Conservation (phyloP, 2,113 vertebrate species). For the Chionodraco myersi region DNA sequence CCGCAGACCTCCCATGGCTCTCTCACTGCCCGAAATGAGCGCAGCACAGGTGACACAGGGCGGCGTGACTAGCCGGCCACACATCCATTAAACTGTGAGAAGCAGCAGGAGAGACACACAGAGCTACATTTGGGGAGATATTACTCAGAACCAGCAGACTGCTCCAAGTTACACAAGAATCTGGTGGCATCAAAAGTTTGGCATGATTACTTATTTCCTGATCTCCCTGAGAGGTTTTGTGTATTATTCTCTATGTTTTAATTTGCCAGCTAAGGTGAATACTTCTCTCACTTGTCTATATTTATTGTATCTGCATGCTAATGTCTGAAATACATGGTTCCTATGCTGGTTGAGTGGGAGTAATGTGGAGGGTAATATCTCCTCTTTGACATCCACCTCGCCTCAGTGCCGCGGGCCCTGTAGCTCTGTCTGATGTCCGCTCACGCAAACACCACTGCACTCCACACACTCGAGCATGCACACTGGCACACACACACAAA, state of each 20-base stretch:
- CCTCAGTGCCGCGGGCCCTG: conserved; percentile 52
- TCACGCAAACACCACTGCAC: conserved; percentile 60
- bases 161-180: conserved; percentile 59
- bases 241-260: conserved; percentile 29
- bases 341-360: conserved; percentile 61
- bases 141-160: conserved; percentile 58
- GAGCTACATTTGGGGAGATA: conserved; percentile 66
- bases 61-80: conserved; percentile 60
- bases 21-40: conserved; percentile 54
- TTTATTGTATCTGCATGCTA: conserved; percentile 55
- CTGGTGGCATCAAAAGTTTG: conserved; percentile 35
- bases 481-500: conserved; percentile 8
- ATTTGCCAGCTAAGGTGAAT: conserved; percentile 17
- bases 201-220: conserved; percentile 6
- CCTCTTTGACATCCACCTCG: conserved; percentile 75
- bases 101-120: conserved; percentile 59
- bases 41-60: conserved; percentile 72
- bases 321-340: conserved; percentile 44
- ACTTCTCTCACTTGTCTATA: conserved; percentile 41
- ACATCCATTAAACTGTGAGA: conserved; percentile 58
- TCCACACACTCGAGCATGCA: background rate
- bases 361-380: conserved; percentile 70
- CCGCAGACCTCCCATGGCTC: conserved; percentile 70
- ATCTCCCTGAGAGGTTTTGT: conserved; percentile 16
- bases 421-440: conserved; percentile 75